phyloP scores from a whole-genome alignment of 2,888 invertebrate genomes.

The Beris chalybata region DNA sequence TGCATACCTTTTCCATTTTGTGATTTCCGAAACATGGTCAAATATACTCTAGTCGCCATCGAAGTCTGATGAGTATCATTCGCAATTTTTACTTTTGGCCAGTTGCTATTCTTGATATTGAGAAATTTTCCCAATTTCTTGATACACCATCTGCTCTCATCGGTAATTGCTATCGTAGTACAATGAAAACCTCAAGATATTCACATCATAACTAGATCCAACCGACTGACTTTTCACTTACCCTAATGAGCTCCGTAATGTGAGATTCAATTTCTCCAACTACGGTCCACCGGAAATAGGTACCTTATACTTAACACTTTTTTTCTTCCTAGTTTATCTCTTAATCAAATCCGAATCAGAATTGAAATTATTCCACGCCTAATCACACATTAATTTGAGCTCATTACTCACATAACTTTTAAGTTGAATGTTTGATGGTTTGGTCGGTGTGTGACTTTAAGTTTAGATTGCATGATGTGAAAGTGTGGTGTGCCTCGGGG shows the following conservation, averaged over 20 bases:
- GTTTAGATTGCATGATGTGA: constrained; percentile 6
- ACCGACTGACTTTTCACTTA: no score
- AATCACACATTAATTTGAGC: constrained; percentile 27
- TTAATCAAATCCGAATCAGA: constrained; percentile 13
- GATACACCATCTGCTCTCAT: no score
- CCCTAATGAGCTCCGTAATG: constrained; percentile 38
- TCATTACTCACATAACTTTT: constrained; percentile 16
- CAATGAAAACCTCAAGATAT: no score
- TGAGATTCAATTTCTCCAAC: constrained; percentile 45
- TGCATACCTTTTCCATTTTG: no score
- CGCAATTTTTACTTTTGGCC: no score
- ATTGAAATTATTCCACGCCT: constrained; percentile 12
- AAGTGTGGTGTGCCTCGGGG: background rate
- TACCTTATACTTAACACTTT: constrained; percentile 26
- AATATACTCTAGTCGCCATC: no score
- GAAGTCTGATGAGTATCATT: no score
- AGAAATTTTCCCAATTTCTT: no score
- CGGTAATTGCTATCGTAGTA: no score
- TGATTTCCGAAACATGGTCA: no score
- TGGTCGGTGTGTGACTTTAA: background rate
- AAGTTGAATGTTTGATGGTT: background rate
- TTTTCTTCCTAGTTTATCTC: constrained; percentile 22
- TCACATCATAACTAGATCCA: no score
- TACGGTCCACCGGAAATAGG: constrained; percentile 40
- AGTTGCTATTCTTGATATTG: no score